Percentiles rank a stretch among this genome's conserved stretches.
phyloP scores from a whole-genome alignment of 2,888 invertebrate species.

The Alentia gelatinosa region DNA sequence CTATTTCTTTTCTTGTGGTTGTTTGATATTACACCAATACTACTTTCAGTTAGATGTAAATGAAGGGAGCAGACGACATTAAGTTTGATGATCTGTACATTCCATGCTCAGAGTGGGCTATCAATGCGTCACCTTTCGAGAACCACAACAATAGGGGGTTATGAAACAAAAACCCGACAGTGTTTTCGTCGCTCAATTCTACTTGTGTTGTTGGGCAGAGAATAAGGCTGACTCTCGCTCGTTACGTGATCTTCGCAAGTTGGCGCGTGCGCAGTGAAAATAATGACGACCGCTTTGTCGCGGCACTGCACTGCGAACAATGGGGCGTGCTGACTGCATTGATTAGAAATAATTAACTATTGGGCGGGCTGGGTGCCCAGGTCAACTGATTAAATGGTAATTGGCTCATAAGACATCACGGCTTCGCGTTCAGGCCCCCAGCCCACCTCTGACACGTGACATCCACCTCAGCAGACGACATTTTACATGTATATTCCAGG shows the following conservation, averaged over 20 bases:
- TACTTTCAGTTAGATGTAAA: no score
- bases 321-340: conserved; percentile 33
- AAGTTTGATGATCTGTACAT: no score
- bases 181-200: background rate
- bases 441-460: conserved; percentile 28
- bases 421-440: background rate
- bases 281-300: conserved; percentile 45
- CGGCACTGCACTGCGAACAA: conserved; percentile 36
- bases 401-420: conserved; percentile 53
- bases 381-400: conserved; percentile 51
- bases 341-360: conserved; percentile 54
- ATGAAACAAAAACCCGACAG: background rate
- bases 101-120: no score
- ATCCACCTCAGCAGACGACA: conserved; percentile 8
- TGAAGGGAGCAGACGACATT: no score
- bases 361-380: conserved; percentile 28
- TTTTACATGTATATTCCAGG: background rate
- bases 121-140: background rate
- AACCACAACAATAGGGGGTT: background rate
- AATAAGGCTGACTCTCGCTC: background rate
- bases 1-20: no score
- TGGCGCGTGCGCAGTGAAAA: conserved; percentile 49
- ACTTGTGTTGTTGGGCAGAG: background rate
- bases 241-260: conserved; percentile 43
- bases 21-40: no score